Percentiles rank a stretch among this genome's conserved stretches.
These are phyloP conservation scores for Acrobasis consociella DNA, from an alignment of 2,888 invertebrate species.

Conservation along the genomic window DNA sequence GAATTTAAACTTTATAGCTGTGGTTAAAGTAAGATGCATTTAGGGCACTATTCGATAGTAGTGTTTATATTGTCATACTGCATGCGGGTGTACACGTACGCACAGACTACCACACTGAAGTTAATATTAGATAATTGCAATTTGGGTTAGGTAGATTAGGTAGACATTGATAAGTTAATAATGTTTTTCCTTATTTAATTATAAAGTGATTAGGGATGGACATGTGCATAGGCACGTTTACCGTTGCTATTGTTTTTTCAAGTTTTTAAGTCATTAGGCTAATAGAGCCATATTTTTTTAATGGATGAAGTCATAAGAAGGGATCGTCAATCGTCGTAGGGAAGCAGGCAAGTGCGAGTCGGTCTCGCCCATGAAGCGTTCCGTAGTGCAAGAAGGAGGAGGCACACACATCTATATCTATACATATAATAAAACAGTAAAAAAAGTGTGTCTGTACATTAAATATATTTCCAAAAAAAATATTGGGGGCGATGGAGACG, in stretches of 20 bases:
- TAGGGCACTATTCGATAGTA: constrained; percentile 38
- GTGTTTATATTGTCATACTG: constrained; percentile 2
- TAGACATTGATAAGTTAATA: constrained; percentile 38
- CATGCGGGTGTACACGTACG: constrained; percentile 56
- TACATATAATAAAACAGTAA: too few species aligned
- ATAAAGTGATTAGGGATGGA: constrained; percentile 28
- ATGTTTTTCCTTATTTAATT: constrained; percentile 46
- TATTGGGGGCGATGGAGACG: too few species aligned
- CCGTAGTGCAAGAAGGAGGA: too few species aligned
- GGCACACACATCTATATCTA: too few species aligned
- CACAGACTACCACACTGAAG: constrained; percentile 28
- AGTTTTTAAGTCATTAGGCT: constrained; percentile 12
- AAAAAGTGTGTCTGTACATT: too few species aligned
- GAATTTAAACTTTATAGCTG: constrained; percentile 31
- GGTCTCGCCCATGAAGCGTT: too few species aligned
- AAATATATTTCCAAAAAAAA: too few species aligned
- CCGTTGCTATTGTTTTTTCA: neutral
- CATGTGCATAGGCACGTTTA: constrained; percentile 36
- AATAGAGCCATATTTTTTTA: neutral
- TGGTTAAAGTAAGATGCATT: constrained; percentile 36
- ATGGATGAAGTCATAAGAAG: neutral
- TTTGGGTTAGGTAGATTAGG: constrained; percentile 53
- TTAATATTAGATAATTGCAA: constrained; percentile 41
- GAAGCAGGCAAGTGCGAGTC: too few species aligned
- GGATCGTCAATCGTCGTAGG: neutral